Percentiles rank a stretch among this genome's conserved stretches.
Evolutionary conservation across 2,888 invertebrate genomes (phyloP).

Genomic region (Amblyjoppa fuscipennis): DNA sequence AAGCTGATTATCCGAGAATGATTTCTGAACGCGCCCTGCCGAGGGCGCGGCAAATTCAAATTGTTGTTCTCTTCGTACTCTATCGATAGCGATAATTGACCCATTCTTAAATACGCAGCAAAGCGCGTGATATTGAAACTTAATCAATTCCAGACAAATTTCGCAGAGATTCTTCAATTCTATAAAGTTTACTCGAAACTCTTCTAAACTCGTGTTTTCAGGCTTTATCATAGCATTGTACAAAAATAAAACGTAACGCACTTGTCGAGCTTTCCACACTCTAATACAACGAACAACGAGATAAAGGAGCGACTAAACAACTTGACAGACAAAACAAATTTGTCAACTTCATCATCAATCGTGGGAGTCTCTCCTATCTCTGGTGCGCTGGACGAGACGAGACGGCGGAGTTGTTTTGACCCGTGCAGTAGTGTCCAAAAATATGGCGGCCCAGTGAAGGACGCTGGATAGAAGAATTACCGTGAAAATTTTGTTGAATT

Average conservation of each 20-base stretch:
- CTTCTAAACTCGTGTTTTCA: too few species aligned
- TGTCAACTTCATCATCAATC: neutral
- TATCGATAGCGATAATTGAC: neutral
- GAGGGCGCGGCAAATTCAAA: constrained; percentile 35
- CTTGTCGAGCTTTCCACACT: neutral
- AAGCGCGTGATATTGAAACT: too few species aligned
- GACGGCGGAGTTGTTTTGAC: constrained; percentile 34
- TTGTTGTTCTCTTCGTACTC: neutral
- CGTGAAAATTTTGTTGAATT: constrained; percentile 65
- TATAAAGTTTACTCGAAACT: too few species aligned
- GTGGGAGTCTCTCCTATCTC: constrained; percentile 4
- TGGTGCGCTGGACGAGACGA: neutral
- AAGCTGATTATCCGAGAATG: too few species aligned
- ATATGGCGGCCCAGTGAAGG: constrained; percentile 82
- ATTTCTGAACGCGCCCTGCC: too few species aligned
- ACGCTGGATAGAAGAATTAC: constrained; percentile 75
- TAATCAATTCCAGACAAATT: too few species aligned
- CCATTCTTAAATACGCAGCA: too few species aligned
- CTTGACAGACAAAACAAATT: too few species aligned
- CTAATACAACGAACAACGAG: neutral
- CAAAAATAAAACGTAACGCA: neutral
- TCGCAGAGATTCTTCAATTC: too few species aligned
- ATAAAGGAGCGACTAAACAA: too few species aligned
- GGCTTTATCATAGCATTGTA: too few species aligned
- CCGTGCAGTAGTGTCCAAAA: constrained; percentile 67